Conservation (phyloP, 2,888 invertebrate species). For the Drosophila ustulata region DNA sequence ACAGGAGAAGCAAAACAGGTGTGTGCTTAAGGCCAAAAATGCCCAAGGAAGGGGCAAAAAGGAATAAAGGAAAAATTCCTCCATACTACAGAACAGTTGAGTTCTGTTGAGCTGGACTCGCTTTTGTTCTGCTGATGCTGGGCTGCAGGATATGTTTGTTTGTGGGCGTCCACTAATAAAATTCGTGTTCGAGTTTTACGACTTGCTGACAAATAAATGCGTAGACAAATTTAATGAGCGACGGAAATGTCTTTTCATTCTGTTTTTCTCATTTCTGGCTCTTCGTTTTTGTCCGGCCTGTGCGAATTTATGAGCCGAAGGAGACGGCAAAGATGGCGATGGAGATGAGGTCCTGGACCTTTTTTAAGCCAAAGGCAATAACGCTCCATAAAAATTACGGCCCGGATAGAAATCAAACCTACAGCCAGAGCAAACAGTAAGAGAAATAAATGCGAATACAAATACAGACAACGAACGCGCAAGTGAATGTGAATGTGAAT, state of each 20-base stretch:
- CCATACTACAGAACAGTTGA: no score
- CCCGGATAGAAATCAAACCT: slow-evolving; percentile 59
- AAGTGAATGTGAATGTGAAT: slow-evolving; percentile 15
- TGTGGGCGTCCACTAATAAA: slow-evolving; percentile 59
- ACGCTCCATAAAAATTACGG: slow-evolving; percentile 61
- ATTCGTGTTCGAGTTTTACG: slow-evolving; percentile 72
- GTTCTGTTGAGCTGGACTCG: no score
- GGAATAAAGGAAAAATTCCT: slow-evolving; percentile 4
- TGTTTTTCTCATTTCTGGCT: slow-evolving; percentile 35
- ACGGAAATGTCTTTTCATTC: slow-evolving; percentile 77
- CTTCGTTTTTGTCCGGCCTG: slow-evolving; percentile 24
- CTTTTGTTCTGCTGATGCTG: not conserved
- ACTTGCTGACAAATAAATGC: slow-evolving; percentile 83
- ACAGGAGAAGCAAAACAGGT: slow-evolving; percentile 36
- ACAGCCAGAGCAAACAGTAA: slow-evolving; percentile 21
- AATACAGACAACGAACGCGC: slow-evolving; percentile 23
- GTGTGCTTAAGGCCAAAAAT: slow-evolving; percentile 11
- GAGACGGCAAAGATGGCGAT: not conserved
- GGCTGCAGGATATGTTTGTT: slow-evolving; percentile 1
- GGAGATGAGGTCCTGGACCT: slow-evolving; percentile 15
- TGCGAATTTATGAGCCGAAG: slow-evolving; percentile 42
- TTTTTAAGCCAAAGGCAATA: slow-evolving; percentile 56
- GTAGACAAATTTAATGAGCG: slow-evolving; percentile 82
- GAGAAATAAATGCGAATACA: slow-evolving; percentile 13
- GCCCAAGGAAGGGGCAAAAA: not conserved